These are phyloP conservation scores for Gymnothorax javanicus DNA, from an alignment of 2,797 vertebrate species.

Conservation along the genomic window DNA sequence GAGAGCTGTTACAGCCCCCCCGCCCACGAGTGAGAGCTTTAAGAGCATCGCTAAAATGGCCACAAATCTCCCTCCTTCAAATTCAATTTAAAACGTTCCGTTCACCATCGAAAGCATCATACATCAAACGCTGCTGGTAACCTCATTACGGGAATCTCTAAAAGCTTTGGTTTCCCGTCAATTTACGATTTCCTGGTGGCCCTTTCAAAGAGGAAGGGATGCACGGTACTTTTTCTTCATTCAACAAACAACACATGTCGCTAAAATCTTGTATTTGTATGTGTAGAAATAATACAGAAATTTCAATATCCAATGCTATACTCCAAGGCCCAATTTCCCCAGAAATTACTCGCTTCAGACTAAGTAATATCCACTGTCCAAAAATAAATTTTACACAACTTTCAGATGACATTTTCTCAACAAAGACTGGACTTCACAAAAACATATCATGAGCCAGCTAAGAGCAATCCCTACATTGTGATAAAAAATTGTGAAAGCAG, in stretches of 20 bases:
- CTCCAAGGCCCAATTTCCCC: background rate
- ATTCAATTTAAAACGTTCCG: constrained; percentile 58
- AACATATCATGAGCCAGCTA: background rate
- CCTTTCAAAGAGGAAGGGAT: constrained; percentile 1
- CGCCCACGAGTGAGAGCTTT: constrained; percentile 44
- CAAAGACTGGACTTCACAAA: background rate
- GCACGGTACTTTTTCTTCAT: constrained; percentile 13
- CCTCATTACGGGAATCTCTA: constrained; percentile 26
- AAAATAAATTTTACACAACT: constrained; percentile 3
- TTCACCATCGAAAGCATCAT: constrained; percentile 51
- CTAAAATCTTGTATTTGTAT: background rate
- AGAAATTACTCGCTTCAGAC: constrained; percentile 2
- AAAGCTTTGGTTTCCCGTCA: constrained; percentile 15
- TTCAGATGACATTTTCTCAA: constrained; percentile 18
- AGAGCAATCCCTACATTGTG: background rate
- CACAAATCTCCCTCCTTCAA: constrained; percentile 56
- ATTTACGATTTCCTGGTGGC: constrained; percentile 22
- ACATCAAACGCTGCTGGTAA: constrained; percentile 22
- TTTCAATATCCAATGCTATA: constrained; percentile 7
- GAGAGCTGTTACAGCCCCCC: constrained; percentile 28
- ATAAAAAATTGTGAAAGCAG: background rate
- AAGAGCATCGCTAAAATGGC: constrained; percentile 18
- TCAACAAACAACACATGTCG: constrained; percentile 3
- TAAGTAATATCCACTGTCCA: background rate
- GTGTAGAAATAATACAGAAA: background rate